Evolutionary conservation across 2,797 vertebrate genomes (phyloP), one percentile per base, ranked within the genome.

Genomic region (Acrossocheilus wenchowensis): DNA sequence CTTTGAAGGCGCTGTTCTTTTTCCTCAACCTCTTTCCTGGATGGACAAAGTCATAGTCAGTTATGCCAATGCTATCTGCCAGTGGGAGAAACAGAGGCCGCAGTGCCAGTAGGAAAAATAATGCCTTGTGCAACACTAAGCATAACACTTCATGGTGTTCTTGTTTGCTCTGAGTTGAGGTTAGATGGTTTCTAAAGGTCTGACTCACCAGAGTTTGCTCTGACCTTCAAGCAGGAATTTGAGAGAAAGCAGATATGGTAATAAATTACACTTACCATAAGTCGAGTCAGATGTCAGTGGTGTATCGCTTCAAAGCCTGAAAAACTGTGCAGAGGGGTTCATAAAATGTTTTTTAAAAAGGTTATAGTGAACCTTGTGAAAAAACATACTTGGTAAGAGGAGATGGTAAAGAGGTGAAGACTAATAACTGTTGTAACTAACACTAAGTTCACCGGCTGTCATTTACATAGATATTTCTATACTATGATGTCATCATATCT

Each of bases 21-120:
- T 99, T 87, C 98, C 98, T 0, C 96, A 98, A 78, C 97, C 98
- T 9, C 96, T 99, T 81, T 98, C 98, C 50, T 99, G 98, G 98
- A 99, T 99, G 96, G 98, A 99, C 94, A 98, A 98, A 94, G 94
- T 98, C n/a, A 95, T 99, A 57, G 95, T 99, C 21, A 94, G 97
- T 92, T 99, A 98, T 72, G 91, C 96, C n/a, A 93, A 98, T 19
- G 96, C 97, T 90, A 94, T 99, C 82, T 98, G 97, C 93, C 97
- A 96, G 66, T 98, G 97, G 97, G 96, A 97, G 92, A 96, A 93
- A 88, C 96, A 92, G 89, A 94, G 93, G 90, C 94, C 91, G 0
- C 93, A 95, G 60, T 97, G 96, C 90, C 95, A 93, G 64, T 78
- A 62, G 64, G 71, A 62, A 23, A 43, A 66, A 69, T 81, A 83